Evolutionary conservation across 2,888 invertebrate genomes (phyloP), one percentile per base, ranked within the genome.

Genomic region (Leptopterna dolabrata): DNA sequence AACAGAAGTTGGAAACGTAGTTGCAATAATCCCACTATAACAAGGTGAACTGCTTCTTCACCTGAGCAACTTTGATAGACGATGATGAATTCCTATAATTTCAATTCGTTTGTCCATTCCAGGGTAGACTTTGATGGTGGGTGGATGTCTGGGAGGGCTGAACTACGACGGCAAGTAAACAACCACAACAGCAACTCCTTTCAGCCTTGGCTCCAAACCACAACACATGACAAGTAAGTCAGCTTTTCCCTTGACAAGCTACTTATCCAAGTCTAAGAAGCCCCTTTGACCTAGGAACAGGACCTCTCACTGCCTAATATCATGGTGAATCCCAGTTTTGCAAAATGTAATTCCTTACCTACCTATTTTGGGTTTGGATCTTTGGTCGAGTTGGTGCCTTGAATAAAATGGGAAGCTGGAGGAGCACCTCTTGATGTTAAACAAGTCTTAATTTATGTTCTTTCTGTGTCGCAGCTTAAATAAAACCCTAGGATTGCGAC

Each of bases 141-240:
- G 88, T 89, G 88, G 88, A 89, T 89, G 88, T 88, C 88, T 41
- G 88, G 88, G 78, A 86, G 88, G 87, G 88, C 86, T 76, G 88
- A 88, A 88, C 73, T 71, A 29, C 76, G 86, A 63, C 81, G 55
- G 63, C 87, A 87, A 87, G 71, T 82, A 47, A 55, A 80, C 83
- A 78, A 84, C 41, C 83, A 78, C 30, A 88, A 80, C 84, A 87
- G 82, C 55, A 89, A 88, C 83, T 88, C 88, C 51, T 89, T 89
- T 76, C 88, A 87, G 47, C 86, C 88, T n/a, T 89, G 88, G 88
- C 83, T 87, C 43, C 82, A 73, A 45, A 82, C 88, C 45, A 30
- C 83, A 63, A 83, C 55, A 63, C 87, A 88, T 84, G 88, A 88
- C 86, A 88, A 86, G 88, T 89, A 88, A 73, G 83, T 83, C 76